Evolutionary conservation across 2,888 invertebrate species (phyloP).

Genomic region (Lordiphosa fenestrarum): DNA sequence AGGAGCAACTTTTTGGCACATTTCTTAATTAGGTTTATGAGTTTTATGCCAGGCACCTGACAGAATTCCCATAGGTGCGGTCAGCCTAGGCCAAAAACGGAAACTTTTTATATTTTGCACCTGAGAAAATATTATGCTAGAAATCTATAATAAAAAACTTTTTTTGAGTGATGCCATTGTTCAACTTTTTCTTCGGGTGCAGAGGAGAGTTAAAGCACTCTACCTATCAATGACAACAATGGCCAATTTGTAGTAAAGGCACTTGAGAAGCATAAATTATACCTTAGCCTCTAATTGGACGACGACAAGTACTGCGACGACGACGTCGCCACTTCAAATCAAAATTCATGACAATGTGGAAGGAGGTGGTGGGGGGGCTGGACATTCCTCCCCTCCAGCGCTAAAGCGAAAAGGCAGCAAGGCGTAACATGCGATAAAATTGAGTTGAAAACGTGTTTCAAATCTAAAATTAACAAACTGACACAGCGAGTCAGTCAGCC

Average conservation of each 20-base stretch:
- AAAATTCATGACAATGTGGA: constrained; percentile 55
- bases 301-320: constrained; percentile 47
- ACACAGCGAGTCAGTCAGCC: constrained; percentile 31
- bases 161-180: constrained; percentile 59
- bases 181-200: constrained; percentile 26
- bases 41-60: constrained; percentile 58
- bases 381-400: constrained; percentile 23
- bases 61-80: constrained; percentile 68
- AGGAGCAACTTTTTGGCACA: constrained; percentile 59
- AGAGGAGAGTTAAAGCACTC: constrained; percentile 2
- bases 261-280: constrained; percentile 72
- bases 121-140: constrained; percentile 55
- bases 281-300: constrained; percentile 66
- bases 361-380: neutral
- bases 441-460: constrained; percentile 78
- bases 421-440: constrained; percentile 79
- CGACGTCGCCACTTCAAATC: constrained; percentile 61
- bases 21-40: constrained; percentile 76
- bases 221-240: constrained; percentile 71
- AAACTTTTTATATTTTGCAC: constrained; percentile 28
- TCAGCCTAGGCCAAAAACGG: constrained; percentile 40
- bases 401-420: constrained; percentile 72
- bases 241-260: constrained; percentile 62
- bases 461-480: constrained; percentile 76
- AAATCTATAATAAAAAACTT: constrained; percentile 65